Evolutionary conservation across 2,113 vertebrate species (phyloP), one percentile per base, ranked within the genome.

Genomic region (Copsychus sechellarum): DNA sequence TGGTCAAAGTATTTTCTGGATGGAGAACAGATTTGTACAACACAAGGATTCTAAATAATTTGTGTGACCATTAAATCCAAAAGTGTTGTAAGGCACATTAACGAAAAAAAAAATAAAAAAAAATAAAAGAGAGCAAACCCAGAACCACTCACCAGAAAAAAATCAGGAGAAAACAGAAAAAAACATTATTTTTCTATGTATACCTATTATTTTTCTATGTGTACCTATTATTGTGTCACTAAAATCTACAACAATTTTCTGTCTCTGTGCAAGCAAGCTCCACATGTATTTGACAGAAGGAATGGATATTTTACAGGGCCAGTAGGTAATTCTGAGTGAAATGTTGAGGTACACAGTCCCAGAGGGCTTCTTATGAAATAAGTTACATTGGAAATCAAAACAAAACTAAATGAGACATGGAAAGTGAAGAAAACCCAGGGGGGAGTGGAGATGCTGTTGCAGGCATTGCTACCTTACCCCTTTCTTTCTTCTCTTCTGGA

Each of bases 91-190:
- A 2, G 21, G 2, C 4, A 47, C 3, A 36, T 67, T 5, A 50
- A 23, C 34, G 7, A 7, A 34, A 9, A 28, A 9, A 28, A 23
- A 34, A 14, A 12, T 5, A 58, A 7, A 26, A 9, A 28, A 13
- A 8, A 8, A 13, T 7, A 19, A 42, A 24, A 11, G 8, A 26
- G 5, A 34, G 1, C 1, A 23, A 42, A 64, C 3, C 12, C 19
- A 31, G 81, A 51, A 47, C 2, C 11, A 10, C 2, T 29, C 4
- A 58, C 2, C 3, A 45, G 19, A 25, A 47, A 50, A 38, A 51
- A 50, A 25, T 0, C 5, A 76, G 4, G 4, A n/a, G 8, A 38
- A 62, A 84, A 22, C 3, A 23, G 14, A 51, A 62, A 81, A 81
- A 81, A 1, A 1, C 10, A 5, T 57, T 53, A 16, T 8, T 19